Evolutionary conservation across 2,797 vertebrate genomes (phyloP).

Genomic region (Pempheris klunzingeri): DNA sequence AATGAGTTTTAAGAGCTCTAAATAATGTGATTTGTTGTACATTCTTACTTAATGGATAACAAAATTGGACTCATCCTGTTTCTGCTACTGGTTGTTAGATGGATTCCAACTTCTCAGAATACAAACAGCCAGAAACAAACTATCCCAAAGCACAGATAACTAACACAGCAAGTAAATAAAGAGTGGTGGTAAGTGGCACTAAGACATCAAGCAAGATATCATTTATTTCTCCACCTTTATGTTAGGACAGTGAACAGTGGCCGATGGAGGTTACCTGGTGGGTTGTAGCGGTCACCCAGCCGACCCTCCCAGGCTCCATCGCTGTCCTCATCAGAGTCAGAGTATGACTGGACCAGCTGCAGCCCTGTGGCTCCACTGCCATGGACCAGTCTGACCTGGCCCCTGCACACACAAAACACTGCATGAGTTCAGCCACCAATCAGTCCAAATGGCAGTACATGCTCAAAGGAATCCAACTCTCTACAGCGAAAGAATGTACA

Average conservation of each 20-base stretch:
- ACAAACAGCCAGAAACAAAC: not conserved
- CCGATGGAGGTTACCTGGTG: conserved; percentile 86
- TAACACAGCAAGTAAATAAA: not conserved
- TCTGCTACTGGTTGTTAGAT: not conserved
- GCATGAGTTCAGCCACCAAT: not conserved
- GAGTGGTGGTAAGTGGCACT: not conserved
- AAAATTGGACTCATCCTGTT: conserved; percentile 7
- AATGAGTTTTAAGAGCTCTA: not conserved
- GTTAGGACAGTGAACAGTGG: not conserved
- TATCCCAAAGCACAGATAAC: not conserved
- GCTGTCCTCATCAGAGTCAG: conserved; percentile 94
- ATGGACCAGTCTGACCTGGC: conserved; percentile 94
- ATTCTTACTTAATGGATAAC: not conserved
- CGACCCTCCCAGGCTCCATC: conserved; percentile 94
- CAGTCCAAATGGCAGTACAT: not conserved
- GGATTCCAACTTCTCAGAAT: not conserved
- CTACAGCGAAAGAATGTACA: not conserved
- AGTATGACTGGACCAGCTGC: conserved; percentile 92
- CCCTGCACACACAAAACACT: conserved; percentile 80
- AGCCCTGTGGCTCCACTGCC: conserved; percentile 91
- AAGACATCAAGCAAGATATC: not conserved
- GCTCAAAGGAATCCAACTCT: not conserved
- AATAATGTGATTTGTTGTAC: not conserved
- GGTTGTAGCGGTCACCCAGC: conserved; percentile 92
- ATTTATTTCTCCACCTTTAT: not conserved